Evolutionary conservation across 2,113 vertebrate genomes (phyloP), one percentile per base, ranked within the genome.

Genomic region (Ondatra zibethicus): DNA sequence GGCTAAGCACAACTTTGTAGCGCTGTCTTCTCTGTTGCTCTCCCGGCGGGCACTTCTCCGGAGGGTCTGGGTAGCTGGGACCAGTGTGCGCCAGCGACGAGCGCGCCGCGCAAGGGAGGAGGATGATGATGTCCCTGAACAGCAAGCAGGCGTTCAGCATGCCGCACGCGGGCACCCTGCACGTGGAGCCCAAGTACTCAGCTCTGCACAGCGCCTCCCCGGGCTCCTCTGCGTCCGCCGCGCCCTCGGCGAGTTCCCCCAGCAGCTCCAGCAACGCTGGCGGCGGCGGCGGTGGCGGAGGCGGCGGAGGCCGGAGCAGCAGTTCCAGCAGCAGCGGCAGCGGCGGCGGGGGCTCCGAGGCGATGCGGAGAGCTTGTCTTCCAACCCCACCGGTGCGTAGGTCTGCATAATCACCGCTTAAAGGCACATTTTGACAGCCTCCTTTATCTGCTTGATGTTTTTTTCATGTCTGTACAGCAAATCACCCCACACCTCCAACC

Each of bases 81-180:
- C 87, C 97, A 95, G 98, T 97, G 98, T 97, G 97, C 96, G 97
- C 98, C 93, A 87, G 92, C 93, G 97, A 96, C 97, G 76, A 95
- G 97, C 98, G 96, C 97, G 95, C 94, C 97, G 97, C 97, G 97
- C 97, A 97, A 98, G 98, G 98, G 98, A 99, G 98, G 97, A 99
- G 99, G 99, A 99, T 99, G 99, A 99, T 99, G 99, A 99, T 99
- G 99, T 99, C 99, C 97, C 98, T 99, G 98, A 99, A 99, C 99
- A 99, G 99, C 99, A 99, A 99, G 99, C 99, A 99, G 99, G 98
- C 98, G 91, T 99, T 99, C 97, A 98, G 99, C 97, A 99, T 99
- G 99, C 99, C 99, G 29, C 99, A 99, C 98, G 98, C 95, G 97
- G 96, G 98, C 99, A 99, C 99, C 99, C 98, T 99, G 98, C 98